Evolutionary conservation across 2,113 vertebrate species (phyloP).

Genomic region (Barbus barbus): DNA sequence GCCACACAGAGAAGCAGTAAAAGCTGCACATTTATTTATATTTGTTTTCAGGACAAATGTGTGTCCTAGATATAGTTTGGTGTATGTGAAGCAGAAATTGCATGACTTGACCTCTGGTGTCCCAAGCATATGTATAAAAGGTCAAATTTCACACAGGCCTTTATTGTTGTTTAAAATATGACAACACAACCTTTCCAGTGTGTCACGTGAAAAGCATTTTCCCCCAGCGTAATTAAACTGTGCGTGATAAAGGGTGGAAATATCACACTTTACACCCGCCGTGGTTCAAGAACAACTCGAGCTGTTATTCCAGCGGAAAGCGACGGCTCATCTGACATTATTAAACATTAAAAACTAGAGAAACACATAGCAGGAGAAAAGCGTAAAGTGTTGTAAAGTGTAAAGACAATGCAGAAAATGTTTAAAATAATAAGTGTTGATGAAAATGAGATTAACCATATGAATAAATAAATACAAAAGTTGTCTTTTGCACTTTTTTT

Average conservation of each 20-base stretch:
- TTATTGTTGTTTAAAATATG: background rate
- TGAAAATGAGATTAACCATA: background rate
- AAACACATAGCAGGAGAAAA: too few relatives aligned
- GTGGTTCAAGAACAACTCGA: too few relatives aligned
- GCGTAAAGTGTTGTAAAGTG: background rate
- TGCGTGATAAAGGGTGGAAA: background rate
- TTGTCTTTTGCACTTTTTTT: too few relatives aligned
- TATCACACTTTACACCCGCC: too few relatives aligned
- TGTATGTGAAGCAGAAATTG: background rate
- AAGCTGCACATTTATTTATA: background rate
- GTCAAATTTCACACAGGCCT: background rate
- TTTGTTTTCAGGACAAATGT: background rate
- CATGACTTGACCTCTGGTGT: background rate
- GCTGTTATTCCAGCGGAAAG: background rate
- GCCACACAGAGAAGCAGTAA: too few relatives aligned
- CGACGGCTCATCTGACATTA: too few relatives aligned
- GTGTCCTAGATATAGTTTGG: constrained; percentile 47
- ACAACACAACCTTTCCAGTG: background rate
- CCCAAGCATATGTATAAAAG: background rate
- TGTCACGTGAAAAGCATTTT: background rate
- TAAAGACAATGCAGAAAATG: background rate
- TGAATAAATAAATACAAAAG: background rate
- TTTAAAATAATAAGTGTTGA: background rate
- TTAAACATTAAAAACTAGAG: background rate
- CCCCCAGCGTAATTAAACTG: background rate